Evolutionary conservation across 2,888 invertebrate species (phyloP).

Genomic region (Timema cristinae): DNA sequence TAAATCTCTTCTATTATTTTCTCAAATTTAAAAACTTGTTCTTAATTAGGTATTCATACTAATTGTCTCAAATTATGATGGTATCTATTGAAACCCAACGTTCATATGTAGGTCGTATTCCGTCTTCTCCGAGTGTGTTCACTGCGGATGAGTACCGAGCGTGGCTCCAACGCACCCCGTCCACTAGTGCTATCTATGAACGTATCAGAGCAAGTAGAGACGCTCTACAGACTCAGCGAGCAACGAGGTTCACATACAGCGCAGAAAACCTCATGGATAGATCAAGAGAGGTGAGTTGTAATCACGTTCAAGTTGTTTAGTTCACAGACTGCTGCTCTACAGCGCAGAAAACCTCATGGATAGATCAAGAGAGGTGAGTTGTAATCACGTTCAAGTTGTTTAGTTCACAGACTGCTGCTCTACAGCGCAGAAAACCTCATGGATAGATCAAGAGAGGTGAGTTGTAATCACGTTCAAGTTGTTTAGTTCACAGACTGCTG

Average conservation of each 20-base stretch:
- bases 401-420: too few relatives aligned
- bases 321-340: too few relatives aligned
- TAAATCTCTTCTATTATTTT: neutral
- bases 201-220: conserved; percentile 80
- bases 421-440: too few relatives aligned
- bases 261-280: conserved; percentile 65
- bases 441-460: too few relatives aligned
- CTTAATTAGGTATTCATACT: neutral
- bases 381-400: too few relatives aligned
- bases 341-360: too few relatives aligned
- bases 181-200: conserved; percentile 90
- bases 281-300: conserved; percentile 63
- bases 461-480: too few relatives aligned
- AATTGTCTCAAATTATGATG: too few relatives aligned
- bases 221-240: conserved; percentile 59
- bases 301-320: too few relatives aligned
- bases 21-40: neutral
- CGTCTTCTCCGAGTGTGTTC: conserved; percentile 59
- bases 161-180: conserved; percentile 71
- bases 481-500: too few relatives aligned
- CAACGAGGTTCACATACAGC: conserved; percentile 79
- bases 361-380: too few relatives aligned
- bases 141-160: conserved; percentile 91
- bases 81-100: too few relatives aligned
- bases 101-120: conserved; percentile 49